Conservation (phyloP, 2,113 vertebrate genomes). For the Oreochromis aureus region DNA sequence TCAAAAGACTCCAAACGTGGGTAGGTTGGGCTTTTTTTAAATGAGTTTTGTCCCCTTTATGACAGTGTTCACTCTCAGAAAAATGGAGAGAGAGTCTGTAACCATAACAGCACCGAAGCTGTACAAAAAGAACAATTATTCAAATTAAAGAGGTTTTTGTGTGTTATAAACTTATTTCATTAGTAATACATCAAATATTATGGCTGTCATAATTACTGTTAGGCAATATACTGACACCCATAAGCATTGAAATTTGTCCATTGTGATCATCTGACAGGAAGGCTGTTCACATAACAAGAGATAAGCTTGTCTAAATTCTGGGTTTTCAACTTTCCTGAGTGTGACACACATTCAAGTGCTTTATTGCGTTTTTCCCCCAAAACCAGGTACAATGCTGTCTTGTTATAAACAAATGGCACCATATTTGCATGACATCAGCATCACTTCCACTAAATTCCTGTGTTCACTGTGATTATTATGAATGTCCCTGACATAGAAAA, state of each 20-base stretch:
- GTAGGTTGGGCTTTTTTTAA: background rate
- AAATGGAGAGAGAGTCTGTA: background rate
- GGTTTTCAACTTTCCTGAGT: background rate
- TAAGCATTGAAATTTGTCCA: background rate
- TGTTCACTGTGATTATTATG: background rate
- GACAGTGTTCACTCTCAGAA: background rate
- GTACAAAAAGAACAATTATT: background rate
- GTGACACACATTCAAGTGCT: background rate
- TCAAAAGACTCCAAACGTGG: background rate
- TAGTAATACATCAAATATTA: background rate
- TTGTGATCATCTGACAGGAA: background rate
- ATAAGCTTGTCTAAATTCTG: background rate
- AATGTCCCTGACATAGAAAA: background rate
- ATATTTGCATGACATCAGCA: background rate
- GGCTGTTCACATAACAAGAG: background rate
- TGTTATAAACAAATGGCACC: background rate
- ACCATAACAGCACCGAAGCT: background rate
- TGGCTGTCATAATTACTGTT: background rate
- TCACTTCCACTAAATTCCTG: background rate
- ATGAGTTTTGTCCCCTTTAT: background rate
- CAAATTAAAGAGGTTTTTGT: too few species aligned
- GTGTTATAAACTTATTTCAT: background rate
- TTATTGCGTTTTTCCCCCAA: fast-evolving
- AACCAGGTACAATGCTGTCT: background rate
- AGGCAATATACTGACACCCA: background rate